Evolutionary conservation across 2,888 invertebrate genomes (phyloP).

Genomic region (Netelia inedita): DNA sequence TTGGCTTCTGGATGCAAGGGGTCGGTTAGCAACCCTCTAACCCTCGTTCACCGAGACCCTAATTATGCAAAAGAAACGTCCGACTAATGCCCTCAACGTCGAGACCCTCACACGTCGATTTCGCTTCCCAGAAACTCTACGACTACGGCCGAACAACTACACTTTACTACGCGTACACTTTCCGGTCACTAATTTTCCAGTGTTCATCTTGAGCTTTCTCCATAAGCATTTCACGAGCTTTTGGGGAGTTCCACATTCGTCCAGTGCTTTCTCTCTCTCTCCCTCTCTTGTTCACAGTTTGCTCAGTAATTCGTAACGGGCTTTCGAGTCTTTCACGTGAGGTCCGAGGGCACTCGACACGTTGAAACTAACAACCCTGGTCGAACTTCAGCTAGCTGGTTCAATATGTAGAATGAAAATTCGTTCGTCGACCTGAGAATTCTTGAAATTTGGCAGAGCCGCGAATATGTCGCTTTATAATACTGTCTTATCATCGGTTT

Average conservation of each 20-base stretch:
- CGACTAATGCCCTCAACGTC: conserved; percentile 65
- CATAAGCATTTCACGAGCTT: conserved; percentile 23
- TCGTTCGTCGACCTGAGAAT: neutral
- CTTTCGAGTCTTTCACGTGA: conserved; percentile 19
- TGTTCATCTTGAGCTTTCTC: conserved; percentile 24
- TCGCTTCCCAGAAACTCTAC: neutral
- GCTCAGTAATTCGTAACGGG: conserved; percentile 42
- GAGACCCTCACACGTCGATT: conserved; percentile 4
- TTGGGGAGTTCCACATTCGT: neutral
- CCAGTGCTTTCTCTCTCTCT: neutral
- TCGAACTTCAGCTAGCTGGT: neutral
- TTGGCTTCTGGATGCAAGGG: conserved; percentile 16
- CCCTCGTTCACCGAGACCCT: conserved; percentile 69
- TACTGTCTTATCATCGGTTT: conserved; percentile 68
- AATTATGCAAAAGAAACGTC: conserved; percentile 78
- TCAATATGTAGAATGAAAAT: neutral
- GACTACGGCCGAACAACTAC: conserved; percentile 25
- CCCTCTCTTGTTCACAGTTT: neutral
- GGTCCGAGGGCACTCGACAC: neutral
- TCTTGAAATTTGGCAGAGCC: conserved; percentile 15
- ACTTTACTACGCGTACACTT: conserved; percentile 5
- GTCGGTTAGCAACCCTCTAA: conserved; percentile 55
- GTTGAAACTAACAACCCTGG: conserved; percentile 23
- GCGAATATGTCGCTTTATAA: conserved; percentile 55
- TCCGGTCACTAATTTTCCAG: conserved; percentile 45